Evolutionary conservation across 2,113 vertebrate species (phyloP), one percentile per base, ranked within the genome.

Genomic region (Pomatorhinus ruficollis): DNA sequence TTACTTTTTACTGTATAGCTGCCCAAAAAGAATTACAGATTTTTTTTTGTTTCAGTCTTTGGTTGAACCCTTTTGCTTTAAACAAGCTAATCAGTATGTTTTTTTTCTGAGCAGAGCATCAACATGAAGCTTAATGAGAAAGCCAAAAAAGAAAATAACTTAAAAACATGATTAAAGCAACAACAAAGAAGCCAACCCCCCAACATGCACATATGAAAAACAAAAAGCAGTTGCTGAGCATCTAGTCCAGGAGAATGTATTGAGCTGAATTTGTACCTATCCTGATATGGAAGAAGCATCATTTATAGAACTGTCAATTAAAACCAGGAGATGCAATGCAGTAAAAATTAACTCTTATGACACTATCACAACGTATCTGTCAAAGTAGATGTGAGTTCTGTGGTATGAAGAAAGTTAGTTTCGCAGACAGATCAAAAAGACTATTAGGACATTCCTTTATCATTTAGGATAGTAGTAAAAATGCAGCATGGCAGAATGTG

Each of bases 111-210:
- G 25, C 14, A 84, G 12, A 90, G 7, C 4, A 81, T 64, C 20
- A 60, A n/a, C 28, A 52, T 13, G 33, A 70, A 59, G 15, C 11
- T 14, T 24, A 49, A 44, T 18, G 31, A 69, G 25, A 77, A 76
- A 77, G 17, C 4, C 27, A 60, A 47, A 79, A 49, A 35, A 8
- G 1, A 66, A 47, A 6, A 9, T 6, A 40, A n/a, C 5, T 25
- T 57, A 9, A 66, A 85, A 40, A 3, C 1, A 15, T 2, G 3
- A 25, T 15, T 13, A 76, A 63, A 59, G 10, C 3, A 69, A 39
- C 17, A 56, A 19, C 6, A 61, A 11, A 59, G 33, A 35, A 7
- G 1, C 2, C 18, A 24, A 7, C 0, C 3, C 3, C 2, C 0
- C 4, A 10, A 15, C 7, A 54, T 6, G 1, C 13, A 30, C 6